Evolutionary conservation across 2,113 vertebrate genomes (phyloP), one percentile per base, ranked within the genome.

Genomic region (Misgurnus mizolepis): DNA sequence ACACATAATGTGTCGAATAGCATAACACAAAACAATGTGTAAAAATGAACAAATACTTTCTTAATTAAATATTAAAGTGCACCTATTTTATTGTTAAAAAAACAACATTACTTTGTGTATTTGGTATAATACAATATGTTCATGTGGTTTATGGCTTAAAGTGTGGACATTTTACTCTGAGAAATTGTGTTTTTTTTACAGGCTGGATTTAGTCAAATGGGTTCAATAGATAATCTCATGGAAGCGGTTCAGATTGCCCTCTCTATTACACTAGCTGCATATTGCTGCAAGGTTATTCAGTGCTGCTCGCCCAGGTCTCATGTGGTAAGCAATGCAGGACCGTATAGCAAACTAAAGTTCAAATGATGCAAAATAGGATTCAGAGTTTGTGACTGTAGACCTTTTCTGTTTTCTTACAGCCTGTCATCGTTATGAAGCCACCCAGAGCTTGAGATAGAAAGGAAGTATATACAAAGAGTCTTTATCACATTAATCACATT

Each of bases 281-380:
- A 92, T 82, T 88, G 88, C 86, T 92, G 89, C 85, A 93, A 93
- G 78, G 89, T 92, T 18, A 60, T 88, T 80, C 89, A 91, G 62
- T 92, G 92, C 85, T 93, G 92, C 78, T 41, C 71, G 0, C 85
- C 89, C 0, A 78, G 68, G 3, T 79, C 82, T 15, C 89, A 87
- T 71, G 80, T 89, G 86, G 92, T 93, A 85, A 89, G 90, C 4
- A 67, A 39, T 7, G 90, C 91, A 83, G 89, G 89, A 8, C 43
- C 12, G 34, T 39, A 68, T 34, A 34, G 45, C 6, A 50, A 49
- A 65, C 41, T 34, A 45, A 17, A 22, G 15, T 49, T 47, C 10
- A 8, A 64, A 77, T 50, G 61, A 65, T 22, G 9, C 7, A 65
- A 10, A 14, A 62, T 15, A 4, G 22, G 17, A 18, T 34, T 34